Base-by-base conservation (phyloP, 1,140 invertebrate species). In the Bombyx mandarina region DNA sequence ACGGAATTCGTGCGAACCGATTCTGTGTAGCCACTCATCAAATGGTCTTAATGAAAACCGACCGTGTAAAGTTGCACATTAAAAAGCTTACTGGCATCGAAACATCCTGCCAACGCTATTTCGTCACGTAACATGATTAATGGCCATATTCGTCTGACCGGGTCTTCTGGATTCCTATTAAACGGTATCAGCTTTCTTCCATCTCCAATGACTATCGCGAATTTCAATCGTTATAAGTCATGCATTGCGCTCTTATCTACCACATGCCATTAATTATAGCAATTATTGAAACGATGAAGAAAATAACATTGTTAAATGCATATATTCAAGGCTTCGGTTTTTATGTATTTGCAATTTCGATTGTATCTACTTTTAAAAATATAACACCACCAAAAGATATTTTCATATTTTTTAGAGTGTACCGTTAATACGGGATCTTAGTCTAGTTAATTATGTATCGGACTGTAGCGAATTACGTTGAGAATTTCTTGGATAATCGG, bases 141-240 rank as follows among this genome's bases (percentile, higher is more conserved):
- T 68, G 68, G 66, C 66, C 58, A 65, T 65, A 70, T 64, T 68
- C 53, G 64, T 71, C 64, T 75, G 69, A 78, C 77, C 73, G 58
- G 69, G 66, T 72, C 71, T 68, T 75, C 71, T 80, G 68, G 67
- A 77, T 80, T 69, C 69, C 64, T 66, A 57, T 76, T 65, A 75
- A 76, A 75, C 78, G 73, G 69, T 77, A 73, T 73, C 75, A 72
- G 71, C 72, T 78, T 71, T 70, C 67, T 77, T 69, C 58, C 66
- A 73, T 79, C 74, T 79, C 60, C 60, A 67, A 51, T 57, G 52
- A 54, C 52, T 61, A 61, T 61, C 58, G 52, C 45, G 47, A 61
- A 61, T 61, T 61, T 58, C 53, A 60, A 65, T 65, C 59, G 55
- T 58, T 59, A 44, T 45, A 52, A 58, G 55, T 50, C 56, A 51